Evolutionary conservation across 64 coral and sea anemone genomes (phyloP), one percentile per base, ranked within the genome.

Genomic region (Platygyra sinensis): DNA sequence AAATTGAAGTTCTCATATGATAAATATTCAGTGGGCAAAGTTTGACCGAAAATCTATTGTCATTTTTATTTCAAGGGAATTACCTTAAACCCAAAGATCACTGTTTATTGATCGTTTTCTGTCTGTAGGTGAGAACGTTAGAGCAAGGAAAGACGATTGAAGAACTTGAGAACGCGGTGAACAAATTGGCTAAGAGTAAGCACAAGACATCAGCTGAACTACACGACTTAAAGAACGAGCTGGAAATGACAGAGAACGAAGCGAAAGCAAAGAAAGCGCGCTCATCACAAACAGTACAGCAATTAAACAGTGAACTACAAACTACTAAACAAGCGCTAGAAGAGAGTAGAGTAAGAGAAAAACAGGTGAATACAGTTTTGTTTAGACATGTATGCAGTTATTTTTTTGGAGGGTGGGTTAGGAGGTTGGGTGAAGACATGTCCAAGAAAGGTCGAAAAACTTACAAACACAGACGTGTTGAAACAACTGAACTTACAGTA

Each of bases 151-250:
- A 90, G 75, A 96, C 94, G 18, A 91, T 99, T 8, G 94, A 94
- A 61, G 93, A 96, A 29, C 94, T 99, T 3, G 94, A 99, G 76
- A 94, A 95, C 42, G 82, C 90, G 2, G 77, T 99, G 0, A 96
- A 93, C 31, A 99, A 99, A 80, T 84, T 99, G 11, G 97, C 97
- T 8, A 95, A 96, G 86, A 99, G 97, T 80, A 99, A 99, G 74
- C 94, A 99, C 36, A 96, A 95, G 60, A 99, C 97, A 4, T 87
- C 73, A 9, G 72, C 80, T 67, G 87, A 99, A 49, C 87, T 99
- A 2, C 90, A 90, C 19, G 97, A 93, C 72, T 87, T 96, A 22
- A 99, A 93, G 72, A 95, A 60, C 15, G 97, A 96, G 51, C 88
- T 96, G 6, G 94, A 86, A 22, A 88, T 86, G 3, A 93, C 79